A percentile compares a stretch with the other conserved stretches of the same genome.
Conservation (phyloP, 2,797 vertebrate species). For the Myiotriccus ornatus region DNA sequence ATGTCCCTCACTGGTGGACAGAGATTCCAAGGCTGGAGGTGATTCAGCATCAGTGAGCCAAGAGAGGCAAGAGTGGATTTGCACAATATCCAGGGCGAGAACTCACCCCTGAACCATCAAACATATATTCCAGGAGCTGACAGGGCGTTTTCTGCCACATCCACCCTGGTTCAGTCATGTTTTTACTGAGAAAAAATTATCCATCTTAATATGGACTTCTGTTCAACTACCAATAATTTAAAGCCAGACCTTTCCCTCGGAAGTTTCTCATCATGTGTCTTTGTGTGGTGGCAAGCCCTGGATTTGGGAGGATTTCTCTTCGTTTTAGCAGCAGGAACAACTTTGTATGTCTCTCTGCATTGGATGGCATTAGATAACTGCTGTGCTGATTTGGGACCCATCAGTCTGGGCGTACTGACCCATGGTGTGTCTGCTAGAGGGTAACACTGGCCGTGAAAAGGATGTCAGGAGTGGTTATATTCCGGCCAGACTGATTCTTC, state of each 20-base stretch:
- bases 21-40: neutral
- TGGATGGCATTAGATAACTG: neutral
- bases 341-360: neutral
- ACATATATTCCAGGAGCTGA: neutral
- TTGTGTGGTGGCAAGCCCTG: neutral
- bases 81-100: neutral
- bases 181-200: neutral
- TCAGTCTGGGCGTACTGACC: neutral
- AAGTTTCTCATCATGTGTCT: neutral
- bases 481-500: neutral
- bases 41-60: neutral
- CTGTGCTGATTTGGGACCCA: neutral
- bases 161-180: neutral
- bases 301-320: neutral
- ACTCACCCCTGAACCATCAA: neutral
- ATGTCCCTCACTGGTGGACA: neutral
- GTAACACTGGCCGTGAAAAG: neutral
- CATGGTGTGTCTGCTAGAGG: neutral
- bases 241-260: neutral
- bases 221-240: neutral
- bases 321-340: neutral
- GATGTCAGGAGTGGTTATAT: neutral
- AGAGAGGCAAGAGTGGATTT: neutral
- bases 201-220: neutral
- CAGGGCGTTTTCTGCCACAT: neutral